These are phyloP conservation scores for Stercorarius parasiticus DNA, from an alignment of 2,113 vertebrate species.

Conservation along the genomic window DNA sequence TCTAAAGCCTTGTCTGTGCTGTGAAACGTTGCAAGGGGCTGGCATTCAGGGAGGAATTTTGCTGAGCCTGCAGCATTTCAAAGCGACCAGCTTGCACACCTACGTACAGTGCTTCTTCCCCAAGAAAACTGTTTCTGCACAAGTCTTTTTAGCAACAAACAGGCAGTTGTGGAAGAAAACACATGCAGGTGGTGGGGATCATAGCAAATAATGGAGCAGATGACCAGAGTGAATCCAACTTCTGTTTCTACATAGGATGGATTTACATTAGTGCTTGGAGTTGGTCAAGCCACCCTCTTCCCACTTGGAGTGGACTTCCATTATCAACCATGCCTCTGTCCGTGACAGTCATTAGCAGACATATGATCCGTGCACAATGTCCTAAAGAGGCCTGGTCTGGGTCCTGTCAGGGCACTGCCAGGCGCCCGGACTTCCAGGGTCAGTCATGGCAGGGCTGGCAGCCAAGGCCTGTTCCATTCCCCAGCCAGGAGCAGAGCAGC, in stretches of 20 bases:
- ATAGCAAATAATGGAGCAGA: neutral
- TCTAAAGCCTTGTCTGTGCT: neutral
- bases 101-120: neutral
- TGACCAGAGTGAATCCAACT: neutral
- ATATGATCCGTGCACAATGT: fast-evolving
- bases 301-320: neutral
- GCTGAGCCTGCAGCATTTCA: neutral
- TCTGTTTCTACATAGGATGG: neutral
- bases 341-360: neutral
- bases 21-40: neutral
- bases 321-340: neutral
- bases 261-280: neutral
- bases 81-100: neutral
- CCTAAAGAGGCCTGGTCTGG: neutral
- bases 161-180: neutral
- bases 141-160: neutral
- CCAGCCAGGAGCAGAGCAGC: neutral
- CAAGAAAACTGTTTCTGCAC: neutral
- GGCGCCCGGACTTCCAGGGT: neutral
- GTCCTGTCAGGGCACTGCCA: neutral
- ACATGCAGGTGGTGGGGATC: neutral
- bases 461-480: neutral
- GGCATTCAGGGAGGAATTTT: neutral
- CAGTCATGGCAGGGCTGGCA: neutral
- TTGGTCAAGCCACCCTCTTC: neutral